Conservation (phyloP, 2,888 invertebrate species). For the Timema cristinae region DNA sequence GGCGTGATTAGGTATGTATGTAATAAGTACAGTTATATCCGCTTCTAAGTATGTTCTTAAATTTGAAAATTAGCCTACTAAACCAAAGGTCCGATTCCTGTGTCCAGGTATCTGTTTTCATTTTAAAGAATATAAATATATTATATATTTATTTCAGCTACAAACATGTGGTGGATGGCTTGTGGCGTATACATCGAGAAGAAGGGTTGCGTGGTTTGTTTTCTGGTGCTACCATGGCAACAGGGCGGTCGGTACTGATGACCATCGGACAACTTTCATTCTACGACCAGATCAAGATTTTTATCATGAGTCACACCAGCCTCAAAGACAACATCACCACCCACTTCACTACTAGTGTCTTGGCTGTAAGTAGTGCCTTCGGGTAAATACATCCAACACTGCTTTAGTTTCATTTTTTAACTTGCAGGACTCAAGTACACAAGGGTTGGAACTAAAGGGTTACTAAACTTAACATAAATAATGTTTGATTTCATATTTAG, state of each 20-base stretch:
- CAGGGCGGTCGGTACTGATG: constrained; percentile 86
- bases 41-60: no score
- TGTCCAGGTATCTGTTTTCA: no score
- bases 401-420: background rate
- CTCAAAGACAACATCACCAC: constrained; percentile 82
- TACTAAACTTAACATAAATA: background rate
- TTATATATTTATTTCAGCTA: constrained; percentile 61
- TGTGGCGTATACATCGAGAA: constrained; percentile 70
- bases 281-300: constrained; percentile 86
- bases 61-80: no score
- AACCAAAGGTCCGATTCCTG: no score
- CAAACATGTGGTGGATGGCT: constrained; percentile 91
- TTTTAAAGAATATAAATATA: no score
- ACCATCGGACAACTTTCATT: constrained; percentile 97
- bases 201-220: constrained; percentile 82
- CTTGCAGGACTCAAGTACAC: background rate
- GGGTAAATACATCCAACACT: no score
- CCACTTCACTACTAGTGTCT: constrained; percentile 84
- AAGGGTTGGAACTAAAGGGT: background rate
- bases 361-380: constrained; percentile 62
- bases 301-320: constrained; percentile 60
- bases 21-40: no score
- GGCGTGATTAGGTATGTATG: no score
- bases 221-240: constrained; percentile 87
- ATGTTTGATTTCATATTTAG: no score